Evolutionary conservation across 2,113 vertebrate genomes (phyloP), one percentile per base, ranked within the genome.

Genomic region (Struthio camelus): DNA sequence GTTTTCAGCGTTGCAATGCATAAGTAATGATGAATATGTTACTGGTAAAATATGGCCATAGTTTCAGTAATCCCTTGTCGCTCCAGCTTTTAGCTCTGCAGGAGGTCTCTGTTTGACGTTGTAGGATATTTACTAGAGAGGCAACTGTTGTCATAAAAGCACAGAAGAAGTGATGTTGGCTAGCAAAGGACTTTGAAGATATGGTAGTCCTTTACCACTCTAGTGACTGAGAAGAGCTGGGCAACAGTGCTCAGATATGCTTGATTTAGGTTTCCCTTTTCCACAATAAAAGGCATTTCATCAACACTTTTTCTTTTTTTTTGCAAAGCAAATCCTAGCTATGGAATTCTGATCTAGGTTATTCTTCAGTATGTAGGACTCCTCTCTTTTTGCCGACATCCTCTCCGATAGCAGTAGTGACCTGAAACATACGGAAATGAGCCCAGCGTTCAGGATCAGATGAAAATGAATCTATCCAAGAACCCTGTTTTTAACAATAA

Each of bases 1-100:
- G 3, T 79, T 92, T 82, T 66, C 51, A 85, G 10, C 11, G 4
- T 3, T 58, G 11, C 3, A 14, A 23, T 17, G 6, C 0, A 0
- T 64, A 84, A 85, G 14, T 23, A 73, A 0, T 62, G 40, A 72
- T 44, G 14, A 72, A 24, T 51, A 4, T 64, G 5, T 44, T 85
- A 15, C 12, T 50, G 12, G 4, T 64, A 65, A 85, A 75, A 71
- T 46, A 65, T 24, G 34, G 6, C 27, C 75, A 25, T 4, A 48
- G 28, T 25, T 66, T 34, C 16, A 80, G n/a, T 3, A 22, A 80
- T 38, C 4, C 25, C 2, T 72, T 86, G 27, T 7, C 56, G 18
- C n/a, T 79, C 7, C 42, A 46, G 12, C 28, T 80, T 72, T 84
- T 42, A 56, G 5, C 14, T 81, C 10, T 28, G 3, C 1, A 16